A percentile compares a stretch with the other conserved stretches of the same genome.
Conservation (phyloP, 2,797 vertebrate species). For the Danio kyathit region DNA sequence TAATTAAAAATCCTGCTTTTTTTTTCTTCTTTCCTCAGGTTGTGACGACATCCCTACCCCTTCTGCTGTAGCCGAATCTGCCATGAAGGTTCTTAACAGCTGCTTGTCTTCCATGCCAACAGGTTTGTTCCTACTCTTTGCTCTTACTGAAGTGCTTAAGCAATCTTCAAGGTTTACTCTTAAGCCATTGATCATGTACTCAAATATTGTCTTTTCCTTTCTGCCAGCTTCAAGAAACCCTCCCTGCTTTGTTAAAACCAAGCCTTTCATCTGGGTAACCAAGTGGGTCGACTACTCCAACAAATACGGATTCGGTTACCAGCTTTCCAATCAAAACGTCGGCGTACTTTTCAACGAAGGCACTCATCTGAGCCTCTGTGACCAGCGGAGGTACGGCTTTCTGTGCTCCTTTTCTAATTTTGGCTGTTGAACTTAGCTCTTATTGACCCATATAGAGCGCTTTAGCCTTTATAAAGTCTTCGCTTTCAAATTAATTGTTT, state of each 20-base stretch:
- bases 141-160: neutral
- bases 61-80: slow-evolving; percentile 85
- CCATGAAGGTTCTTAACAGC: slow-evolving; percentile 85
- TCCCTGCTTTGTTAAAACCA: slow-evolving; percentile 86
- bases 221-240: slow-evolving; percentile 89
- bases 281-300: slow-evolving; percentile 99
- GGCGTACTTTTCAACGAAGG: slow-evolving; percentile 97
- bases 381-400: slow-evolving; percentile 86
- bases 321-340: slow-evolving; percentile 93
- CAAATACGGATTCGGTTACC: slow-evolving; percentile 98
- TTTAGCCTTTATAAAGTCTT: neutral
- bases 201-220: slow-evolving; percentile 23
- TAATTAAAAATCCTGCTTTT: neutral
- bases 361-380: slow-evolving; percentile 92
- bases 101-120: slow-evolving; percentile 92
- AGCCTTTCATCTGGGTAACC: slow-evolving; percentile 95
- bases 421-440: neutral
- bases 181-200: neutral
- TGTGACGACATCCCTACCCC: slow-evolving; percentile 89
- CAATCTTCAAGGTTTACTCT: slow-evolving; percentile 19
- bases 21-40: slow-evolving; percentile 70
- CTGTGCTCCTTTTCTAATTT: rapidly evolving
- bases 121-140: slow-evolving; percentile 77
- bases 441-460: neutral
- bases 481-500: neutral